phyloP scores from a whole-genome alignment of 2,113 vertebrate species.

The Rhegmatorhina hoffmannsi region DNA sequence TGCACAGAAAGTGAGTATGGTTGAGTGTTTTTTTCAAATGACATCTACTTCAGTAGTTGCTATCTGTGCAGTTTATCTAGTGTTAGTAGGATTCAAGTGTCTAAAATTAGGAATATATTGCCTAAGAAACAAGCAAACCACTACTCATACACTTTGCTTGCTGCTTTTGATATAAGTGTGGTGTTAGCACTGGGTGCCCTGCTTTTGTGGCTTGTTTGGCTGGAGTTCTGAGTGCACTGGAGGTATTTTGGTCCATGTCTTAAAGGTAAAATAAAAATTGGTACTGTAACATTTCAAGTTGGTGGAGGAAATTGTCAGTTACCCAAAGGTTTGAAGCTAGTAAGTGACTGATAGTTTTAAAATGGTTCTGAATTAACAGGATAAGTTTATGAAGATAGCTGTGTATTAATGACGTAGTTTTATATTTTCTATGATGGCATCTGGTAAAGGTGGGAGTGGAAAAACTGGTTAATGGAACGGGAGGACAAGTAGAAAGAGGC shows the following conservation, averaged over 20 bases:
- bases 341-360: not conserved
- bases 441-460: not conserved
- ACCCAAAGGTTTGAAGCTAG: not conserved
- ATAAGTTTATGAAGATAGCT: not conserved
- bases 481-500: not conserved
- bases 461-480: not conserved
- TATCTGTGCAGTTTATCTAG: constrained; percentile 15
- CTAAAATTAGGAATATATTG: constrained; percentile 1
- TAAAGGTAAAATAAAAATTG: not conserved
- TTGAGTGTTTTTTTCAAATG: not conserved
- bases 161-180: not conserved
- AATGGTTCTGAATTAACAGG: not conserved
- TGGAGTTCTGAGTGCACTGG: not conserved
- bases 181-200: not conserved
- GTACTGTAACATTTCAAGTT: not conserved
- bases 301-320: not conserved
- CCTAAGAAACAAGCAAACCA: not conserved
- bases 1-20: not conserved
- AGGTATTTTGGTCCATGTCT: not conserved
- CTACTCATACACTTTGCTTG: not conserved
- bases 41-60: not conserved
- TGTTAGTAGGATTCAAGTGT: not conserved
- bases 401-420: not conserved
- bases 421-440: not conserved
- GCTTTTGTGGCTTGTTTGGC: not conserved